These are phyloP conservation scores for Tetrax tetrax DNA, from an alignment of 2,113 vertebrate genomes.

Conservation along the genomic window DNA sequence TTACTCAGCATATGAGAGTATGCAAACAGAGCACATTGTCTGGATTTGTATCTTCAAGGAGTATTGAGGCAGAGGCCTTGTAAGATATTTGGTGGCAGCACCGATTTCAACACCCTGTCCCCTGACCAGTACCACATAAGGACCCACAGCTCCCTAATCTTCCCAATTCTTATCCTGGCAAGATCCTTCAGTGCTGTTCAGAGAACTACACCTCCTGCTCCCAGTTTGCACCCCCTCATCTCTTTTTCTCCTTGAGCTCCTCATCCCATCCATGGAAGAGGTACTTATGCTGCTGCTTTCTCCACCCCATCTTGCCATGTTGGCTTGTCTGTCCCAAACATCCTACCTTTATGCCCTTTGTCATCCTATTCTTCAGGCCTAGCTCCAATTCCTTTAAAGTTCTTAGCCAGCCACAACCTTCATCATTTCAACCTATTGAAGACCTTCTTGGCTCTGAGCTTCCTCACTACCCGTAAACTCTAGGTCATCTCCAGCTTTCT, in stretches of 20 bases:
- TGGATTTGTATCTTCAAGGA: neutral
- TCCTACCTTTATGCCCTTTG: neutral
- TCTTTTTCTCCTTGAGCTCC: neutral
- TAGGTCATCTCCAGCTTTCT: neutral
- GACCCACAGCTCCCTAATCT: neutral
- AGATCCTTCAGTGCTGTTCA: neutral
- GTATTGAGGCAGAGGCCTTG: neutral
- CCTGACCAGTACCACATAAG: neutral
- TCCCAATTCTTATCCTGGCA: neutral
- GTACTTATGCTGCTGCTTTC: neutral
- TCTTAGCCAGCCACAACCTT: neutral
- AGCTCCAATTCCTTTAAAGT: neutral
- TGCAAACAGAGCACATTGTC: neutral
- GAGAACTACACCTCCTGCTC: neutral
- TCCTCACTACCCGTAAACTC: neutral
- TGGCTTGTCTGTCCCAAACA: neutral
- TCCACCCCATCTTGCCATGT: neutral
- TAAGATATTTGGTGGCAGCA: neutral
- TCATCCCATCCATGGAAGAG: neutral
- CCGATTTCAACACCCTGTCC: fast-evolving
- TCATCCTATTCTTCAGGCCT: neutral
- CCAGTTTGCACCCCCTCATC: neutral
- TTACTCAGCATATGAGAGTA: neutral
- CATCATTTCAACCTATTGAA: neutral
- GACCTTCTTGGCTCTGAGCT: neutral